phyloP scores from a whole-genome alignment of 2,888 invertebrate genomes.

The Ophion ellenae region DNA sequence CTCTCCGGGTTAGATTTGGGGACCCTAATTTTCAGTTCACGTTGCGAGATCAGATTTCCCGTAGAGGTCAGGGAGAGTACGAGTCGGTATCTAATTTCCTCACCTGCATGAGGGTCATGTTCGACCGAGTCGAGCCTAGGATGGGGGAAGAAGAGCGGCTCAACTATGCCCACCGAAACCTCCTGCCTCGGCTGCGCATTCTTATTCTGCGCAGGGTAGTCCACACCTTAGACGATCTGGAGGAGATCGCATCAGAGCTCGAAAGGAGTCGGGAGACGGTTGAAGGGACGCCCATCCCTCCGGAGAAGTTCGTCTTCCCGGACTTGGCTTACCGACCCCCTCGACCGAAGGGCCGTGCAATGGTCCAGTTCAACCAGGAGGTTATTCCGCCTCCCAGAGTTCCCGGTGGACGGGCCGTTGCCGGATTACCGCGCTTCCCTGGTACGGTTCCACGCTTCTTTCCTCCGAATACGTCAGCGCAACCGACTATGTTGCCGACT shows the following conservation, averaged over 20 bases:
- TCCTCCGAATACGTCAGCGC: too few relatives aligned
- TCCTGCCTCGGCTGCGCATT: background rate
- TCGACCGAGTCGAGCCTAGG: background rate
- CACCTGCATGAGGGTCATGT: background rate
- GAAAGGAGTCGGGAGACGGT: background rate
- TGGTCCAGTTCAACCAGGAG: too few relatives aligned
- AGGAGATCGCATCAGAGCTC: background rate
- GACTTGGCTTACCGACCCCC: background rate
- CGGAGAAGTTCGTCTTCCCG: background rate
- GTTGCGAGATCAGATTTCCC: background rate
- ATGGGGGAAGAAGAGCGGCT: background rate
- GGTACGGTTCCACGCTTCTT: too few relatives aligned
- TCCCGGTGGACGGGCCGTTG: too few relatives aligned
- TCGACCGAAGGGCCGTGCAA: too few relatives aligned
- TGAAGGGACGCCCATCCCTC: background rate
- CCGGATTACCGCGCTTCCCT: too few relatives aligned
- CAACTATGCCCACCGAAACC: background rate
- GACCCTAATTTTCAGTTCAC: background rate
- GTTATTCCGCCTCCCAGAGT: too few relatives aligned
- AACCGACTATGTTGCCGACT: too few relatives aligned
- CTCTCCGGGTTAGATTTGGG: background rate
- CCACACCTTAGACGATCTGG: background rate
- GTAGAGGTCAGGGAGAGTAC: background rate
- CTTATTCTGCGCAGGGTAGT: background rate
- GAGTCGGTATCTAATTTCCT: background rate